Evolutionary conservation across 1,140 invertebrate species (phyloP), one percentile per base, ranked within the genome.

Genomic region (Gryllus bimaculatus): DNA sequence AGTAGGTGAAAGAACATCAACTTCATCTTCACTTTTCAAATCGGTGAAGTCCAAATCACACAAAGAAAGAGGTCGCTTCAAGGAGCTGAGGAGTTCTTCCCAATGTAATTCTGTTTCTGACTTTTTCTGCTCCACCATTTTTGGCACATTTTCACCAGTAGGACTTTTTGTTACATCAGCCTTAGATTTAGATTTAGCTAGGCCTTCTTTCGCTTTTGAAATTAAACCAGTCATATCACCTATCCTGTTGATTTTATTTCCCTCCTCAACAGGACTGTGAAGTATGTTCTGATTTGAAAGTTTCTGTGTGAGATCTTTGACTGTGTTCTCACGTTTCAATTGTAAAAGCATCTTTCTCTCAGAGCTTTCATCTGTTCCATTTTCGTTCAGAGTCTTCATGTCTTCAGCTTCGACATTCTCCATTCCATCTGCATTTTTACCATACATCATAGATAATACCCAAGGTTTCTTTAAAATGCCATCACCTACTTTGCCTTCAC

Each of bases 31-130:
- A 15, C 92, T 91, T 79, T 91, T 91, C 48, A 99, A 88, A 86
- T 98, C 97, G 2, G 95, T 97, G 84, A 99, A 99, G 85, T 99
- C 97, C 78, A 99, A 87, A 85, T 99, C 97, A 85, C 97, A 98
- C 13, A 99, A 90, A 82, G 93, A 92, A 75, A 99, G 88, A 0
- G 95, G 92, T 81, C 97, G 87, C 79, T 93, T 92, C 78, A 97
- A 86, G 80, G 92, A 92, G 48, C 92, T 92, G 39, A 95, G 91
- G 79, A 97, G 86, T 82, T 96, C 94, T 83, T 99, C 96, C 98
- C 98, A 99, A 83, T 96, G 94, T 0, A 98, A 86, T 83, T 98
- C 96, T 83, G 94, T 96, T 86, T 98, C 96, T 0, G 95, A 95
- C 85, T 96, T 95, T 86, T 95, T 95, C 4, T 90, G 86, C 83